Percentiles rank a stretch among this genome's conserved stretches.
Conservation (phyloP, 2,113 vertebrate genomes). For the Solea solea region DNA sequence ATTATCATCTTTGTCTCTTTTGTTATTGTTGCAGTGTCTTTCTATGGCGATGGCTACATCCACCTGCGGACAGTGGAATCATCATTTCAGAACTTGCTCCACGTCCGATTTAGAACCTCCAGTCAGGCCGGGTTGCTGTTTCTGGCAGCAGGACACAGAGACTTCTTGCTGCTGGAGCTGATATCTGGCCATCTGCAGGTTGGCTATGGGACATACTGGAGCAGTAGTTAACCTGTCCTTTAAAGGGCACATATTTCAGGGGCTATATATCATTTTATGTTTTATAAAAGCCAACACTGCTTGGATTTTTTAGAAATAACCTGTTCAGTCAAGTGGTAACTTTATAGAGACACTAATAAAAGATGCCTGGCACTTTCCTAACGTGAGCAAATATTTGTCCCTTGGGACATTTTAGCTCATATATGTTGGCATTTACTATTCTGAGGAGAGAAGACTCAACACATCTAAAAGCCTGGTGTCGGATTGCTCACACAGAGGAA, state of each 20-base stretch:
- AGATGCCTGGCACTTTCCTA: neutral
- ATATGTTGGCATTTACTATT: slow-evolving; percentile 39
- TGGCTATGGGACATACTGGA: neutral
- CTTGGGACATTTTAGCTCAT: slow-evolving; percentile 17
- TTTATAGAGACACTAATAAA: neutral
- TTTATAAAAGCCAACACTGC: neutral
- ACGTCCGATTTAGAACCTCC: slow-evolving; percentile 86
- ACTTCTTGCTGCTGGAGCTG: slow-evolving; percentile 87
- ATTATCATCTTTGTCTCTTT: neutral
- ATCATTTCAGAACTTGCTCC: slow-evolving; percentile 79
- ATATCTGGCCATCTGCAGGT: slow-evolving; percentile 83
- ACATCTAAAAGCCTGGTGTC: slow-evolving; percentile 31
- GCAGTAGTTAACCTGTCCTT: too few relatives aligned
- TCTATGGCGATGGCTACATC: slow-evolving; percentile 89
- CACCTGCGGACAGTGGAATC: slow-evolving; percentile 78
- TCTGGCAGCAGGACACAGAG: slow-evolving; percentile 83
- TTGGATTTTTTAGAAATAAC: neutral
- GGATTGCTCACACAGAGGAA: slow-evolving; percentile 34
- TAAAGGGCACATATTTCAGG: too few relatives aligned
- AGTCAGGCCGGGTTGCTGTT: slow-evolving; percentile 86
- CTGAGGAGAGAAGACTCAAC: slow-evolving; percentile 20
- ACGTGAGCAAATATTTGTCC: slow-evolving; percentile 10
- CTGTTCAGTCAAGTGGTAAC: neutral
- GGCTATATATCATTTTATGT: neutral
- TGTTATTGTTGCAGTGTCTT: slow-evolving; percentile 81